Evolutionary conservation across 1,140 invertebrate species (phyloP).

Genomic region (Bombus confusus): DNA sequence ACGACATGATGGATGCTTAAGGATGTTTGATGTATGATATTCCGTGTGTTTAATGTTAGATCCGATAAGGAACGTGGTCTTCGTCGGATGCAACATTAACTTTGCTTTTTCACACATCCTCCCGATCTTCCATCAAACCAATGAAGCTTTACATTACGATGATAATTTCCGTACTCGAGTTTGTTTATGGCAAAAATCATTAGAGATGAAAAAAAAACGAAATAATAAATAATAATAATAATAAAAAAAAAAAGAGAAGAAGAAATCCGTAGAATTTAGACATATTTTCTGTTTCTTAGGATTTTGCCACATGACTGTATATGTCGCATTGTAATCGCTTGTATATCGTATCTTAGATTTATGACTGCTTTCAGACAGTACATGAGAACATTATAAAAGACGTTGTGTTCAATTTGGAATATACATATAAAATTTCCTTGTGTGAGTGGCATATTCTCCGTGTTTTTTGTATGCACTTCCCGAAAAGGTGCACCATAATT

Average conservation of each 20-base stretch:
- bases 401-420: not conserved
- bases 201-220: not conserved
- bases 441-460: no score
- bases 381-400: constrained; percentile 14
- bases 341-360: constrained; percentile 18
- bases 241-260: not conserved
- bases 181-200: constrained; percentile 10
- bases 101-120: not conserved
- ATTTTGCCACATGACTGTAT: constrained; percentile 31
- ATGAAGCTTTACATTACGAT: not conserved
- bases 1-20: not conserved
- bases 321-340: constrained; percentile 24
- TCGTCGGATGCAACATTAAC: constrained; percentile 14
- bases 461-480: constrained; percentile 19
- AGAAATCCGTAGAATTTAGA: not conserved
- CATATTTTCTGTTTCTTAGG: constrained; percentile 4
- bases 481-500: constrained; percentile 12
- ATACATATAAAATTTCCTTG: not conserved
- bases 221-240: not conserved
- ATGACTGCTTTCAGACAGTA: not conserved
- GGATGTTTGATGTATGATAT: not conserved
- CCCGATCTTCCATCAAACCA: not conserved
- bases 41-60: not conserved
- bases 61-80: not conserved
- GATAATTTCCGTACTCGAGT: constrained; percentile 4